These are phyloP conservation scores for Rotaria magnacalcarata DNA, from an alignment of 2,888 invertebrate species.

Conservation along the genomic window DNA sequence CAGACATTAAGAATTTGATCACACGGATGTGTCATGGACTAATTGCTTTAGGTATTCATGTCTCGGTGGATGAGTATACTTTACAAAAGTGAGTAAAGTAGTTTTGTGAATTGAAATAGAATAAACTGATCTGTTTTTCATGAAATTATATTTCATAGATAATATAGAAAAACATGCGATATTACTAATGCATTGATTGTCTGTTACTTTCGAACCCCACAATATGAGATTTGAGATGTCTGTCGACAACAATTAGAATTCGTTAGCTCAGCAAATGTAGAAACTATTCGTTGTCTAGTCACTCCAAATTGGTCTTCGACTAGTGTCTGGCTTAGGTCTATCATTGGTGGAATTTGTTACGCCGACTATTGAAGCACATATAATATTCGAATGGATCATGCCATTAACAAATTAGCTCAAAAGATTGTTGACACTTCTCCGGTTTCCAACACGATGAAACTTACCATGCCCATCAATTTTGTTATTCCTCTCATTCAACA, in stretches of 20 bases:
- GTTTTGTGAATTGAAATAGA: no score
- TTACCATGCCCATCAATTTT: background rate
- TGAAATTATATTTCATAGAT: background rate
- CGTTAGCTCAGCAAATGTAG: background rate
- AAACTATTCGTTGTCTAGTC: background rate
- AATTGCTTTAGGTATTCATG: no score
- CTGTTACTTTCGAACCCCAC: background rate
- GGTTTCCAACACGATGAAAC: background rate
- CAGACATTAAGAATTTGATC: no score
- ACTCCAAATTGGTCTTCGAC: background rate
- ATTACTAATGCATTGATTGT: background rate
- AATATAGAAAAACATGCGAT: background rate
- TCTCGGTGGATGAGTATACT: no score
- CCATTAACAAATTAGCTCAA: background rate
- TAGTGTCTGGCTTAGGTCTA: background rate
- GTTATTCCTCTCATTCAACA: background rate
- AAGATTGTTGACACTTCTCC: background rate
- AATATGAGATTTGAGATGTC: background rate
- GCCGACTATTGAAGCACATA: background rate
- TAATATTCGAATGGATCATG: background rate
- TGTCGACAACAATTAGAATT: background rate
- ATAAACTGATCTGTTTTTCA: no score
- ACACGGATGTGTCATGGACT: no score
- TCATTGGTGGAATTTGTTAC: background rate
- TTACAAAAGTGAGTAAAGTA: no score